Evolutionary conservation across 64 coral and sea anemone genomes (phyloP), one percentile per base, ranked within the genome.

Genomic region (Stichodactyla mertensii): DNA sequence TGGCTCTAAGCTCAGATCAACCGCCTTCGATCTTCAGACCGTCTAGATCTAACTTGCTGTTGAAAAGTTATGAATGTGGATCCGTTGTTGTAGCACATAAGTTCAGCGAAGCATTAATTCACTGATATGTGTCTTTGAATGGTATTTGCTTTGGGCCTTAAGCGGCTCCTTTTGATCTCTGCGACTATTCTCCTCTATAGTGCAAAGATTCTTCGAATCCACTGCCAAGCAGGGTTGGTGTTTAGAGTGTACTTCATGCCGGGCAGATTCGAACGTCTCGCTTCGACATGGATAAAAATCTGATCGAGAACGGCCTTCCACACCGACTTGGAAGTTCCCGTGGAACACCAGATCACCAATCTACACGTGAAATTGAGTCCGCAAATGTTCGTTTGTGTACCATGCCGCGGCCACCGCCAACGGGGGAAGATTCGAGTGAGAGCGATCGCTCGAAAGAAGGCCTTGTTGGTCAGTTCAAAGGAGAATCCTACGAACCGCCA

Each of bases 111-210:
- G 84, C 94, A 87, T 92, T 89, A 90, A 88, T 66, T 87, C 91
- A 84, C 77, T 93, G 93, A 92, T 95, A 95, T 95, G 87, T 95
- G 93, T 92, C 87, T 92, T 96, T 96, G 91, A 90, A 96, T 85
- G 83, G 83, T 96, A 96, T 96, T 96, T 96, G 94, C 94, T 96
- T 96, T 96, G 91, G 86, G 94, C 86, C 91, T 67, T 86, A 67
- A 87, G 88, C 94, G 94, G 94, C 86, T 77, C 87, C 92, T 82
- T 95, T 96, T 92, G 93, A 95, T 95, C 93, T 95, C 78, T 92
- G 90, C 93, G 93, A 95, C 89, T 83, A 95, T 95, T 95, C 91
- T 88, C 87, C 81, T 88, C 36, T 31, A 86, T 31, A 86, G 89
- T 58, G 51, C 86, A 74, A 89, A 92, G 93, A 95, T 89, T 87